A percentile compares a stretch with the other conserved stretches of the same genome.
These are phyloP conservation scores for Pelochelys cantorii DNA, from an alignment of 2,797 vertebrate genomes.

Conservation along the genomic window DNA sequence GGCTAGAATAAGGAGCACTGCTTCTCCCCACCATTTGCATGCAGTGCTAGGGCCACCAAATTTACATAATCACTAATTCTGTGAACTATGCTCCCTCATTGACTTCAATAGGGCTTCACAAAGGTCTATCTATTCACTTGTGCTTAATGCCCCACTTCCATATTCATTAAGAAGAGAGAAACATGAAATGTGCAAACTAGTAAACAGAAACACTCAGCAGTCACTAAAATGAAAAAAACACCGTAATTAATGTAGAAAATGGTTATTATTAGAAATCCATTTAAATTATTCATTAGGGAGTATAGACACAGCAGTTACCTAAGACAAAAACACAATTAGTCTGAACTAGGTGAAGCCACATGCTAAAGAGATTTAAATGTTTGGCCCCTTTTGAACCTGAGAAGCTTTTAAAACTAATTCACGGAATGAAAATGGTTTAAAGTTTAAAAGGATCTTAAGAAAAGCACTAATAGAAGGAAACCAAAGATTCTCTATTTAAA, in stretches of 20 bases:
- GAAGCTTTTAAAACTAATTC: neutral
- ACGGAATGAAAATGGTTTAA: accelerated
- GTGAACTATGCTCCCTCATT: neutral
- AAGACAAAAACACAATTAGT: constrained; percentile 10
- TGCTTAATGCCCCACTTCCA: neutral
- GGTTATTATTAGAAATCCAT: constrained; percentile 42
- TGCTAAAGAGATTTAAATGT: neutral
- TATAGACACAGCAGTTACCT: neutral
- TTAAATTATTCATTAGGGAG: constrained; percentile 29
- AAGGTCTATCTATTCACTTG: neutral
- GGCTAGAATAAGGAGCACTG: neutral
- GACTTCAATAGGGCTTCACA: neutral
- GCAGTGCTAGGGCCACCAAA: neutral
- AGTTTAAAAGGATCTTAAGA: neutral
- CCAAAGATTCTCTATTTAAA: neutral
- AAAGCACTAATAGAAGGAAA: neutral
- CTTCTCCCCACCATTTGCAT: neutral
- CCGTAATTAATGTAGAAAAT: constrained; percentile 46
- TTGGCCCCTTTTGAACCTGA: neutral
- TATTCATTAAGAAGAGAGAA: neutral
- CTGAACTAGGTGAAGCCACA: neutral
- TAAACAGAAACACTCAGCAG: constrained; percentile 21
- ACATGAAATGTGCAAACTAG: neutral
- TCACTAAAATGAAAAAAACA: neutral
- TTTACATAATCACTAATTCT: neutral